Evolutionary conservation across 2,113 vertebrate species (phyloP).

Genomic region (Cyphomyrus discorhynchus): DNA sequence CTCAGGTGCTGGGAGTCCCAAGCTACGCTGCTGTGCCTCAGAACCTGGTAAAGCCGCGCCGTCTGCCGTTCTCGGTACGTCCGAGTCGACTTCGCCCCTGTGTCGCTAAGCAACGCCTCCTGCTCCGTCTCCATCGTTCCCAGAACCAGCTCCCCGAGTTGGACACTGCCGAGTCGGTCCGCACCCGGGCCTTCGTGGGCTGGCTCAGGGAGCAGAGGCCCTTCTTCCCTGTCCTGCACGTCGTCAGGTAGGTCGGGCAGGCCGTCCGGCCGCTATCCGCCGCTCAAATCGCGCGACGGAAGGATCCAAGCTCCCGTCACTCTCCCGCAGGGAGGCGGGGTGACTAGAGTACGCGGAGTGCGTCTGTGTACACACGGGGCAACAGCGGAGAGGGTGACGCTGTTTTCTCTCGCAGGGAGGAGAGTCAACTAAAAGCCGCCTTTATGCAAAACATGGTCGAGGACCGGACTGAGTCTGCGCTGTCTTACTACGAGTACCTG

Average conservation of each 20-base stretch:
- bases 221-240: conserved; percentile 77
- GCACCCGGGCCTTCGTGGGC: conserved; percentile 73
- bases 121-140: conserved; percentile 31
- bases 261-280: not conserved
- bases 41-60: conserved; percentile 65
- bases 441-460: conserved; percentile 96
- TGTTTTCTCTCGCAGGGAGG: conserved; percentile 67
- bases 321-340: not conserved
- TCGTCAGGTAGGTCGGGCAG: conserved; percentile 74
- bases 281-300: not conserved
- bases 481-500: conserved; percentile 96
- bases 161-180: conserved; percentile 82
- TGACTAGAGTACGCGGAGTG: not conserved
- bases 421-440: conserved; percentile 77
- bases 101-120: not conserved
- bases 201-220: conserved; percentile 92
- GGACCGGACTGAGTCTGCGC: conserved; percentile 92
- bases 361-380: not conserved
- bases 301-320: not conserved
- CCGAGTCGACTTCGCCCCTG: not conserved
- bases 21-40: conserved; percentile 77
- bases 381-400: not conserved
- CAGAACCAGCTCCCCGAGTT: conserved; percentile 85
- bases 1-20: conserved; percentile 79
- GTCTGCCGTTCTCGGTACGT: not conserved